Conservation (phyloP, 2,797 vertebrate species). For the Dendrocincla tyrannina region DNA sequence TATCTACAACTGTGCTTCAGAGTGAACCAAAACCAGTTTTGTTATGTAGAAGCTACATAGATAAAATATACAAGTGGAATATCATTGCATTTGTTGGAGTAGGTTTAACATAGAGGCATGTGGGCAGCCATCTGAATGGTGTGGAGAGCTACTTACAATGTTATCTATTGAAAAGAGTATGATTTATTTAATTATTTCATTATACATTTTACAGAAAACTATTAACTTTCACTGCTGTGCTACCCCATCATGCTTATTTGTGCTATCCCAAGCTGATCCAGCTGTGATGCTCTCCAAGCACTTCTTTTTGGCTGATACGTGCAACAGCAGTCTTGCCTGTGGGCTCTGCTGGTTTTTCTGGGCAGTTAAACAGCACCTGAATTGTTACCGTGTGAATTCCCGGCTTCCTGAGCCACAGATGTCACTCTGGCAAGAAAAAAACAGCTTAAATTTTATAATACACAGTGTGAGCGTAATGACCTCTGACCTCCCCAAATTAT, state of each 20-base stretch:
- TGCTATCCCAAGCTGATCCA: background rate
- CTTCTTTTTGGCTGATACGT: background rate
- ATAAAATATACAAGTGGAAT: background rate
- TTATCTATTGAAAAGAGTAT: background rate
- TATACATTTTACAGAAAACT: background rate
- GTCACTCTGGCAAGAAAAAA: background rate
- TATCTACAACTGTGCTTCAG: background rate
- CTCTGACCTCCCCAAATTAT: background rate
- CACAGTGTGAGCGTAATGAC: background rate
- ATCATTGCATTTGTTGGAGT: background rate
- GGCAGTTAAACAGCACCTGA: background rate
- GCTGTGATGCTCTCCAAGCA: background rate
- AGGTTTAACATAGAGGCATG: background rate
- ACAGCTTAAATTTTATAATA: background rate
- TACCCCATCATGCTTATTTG: background rate
- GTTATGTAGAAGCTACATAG: background rate
- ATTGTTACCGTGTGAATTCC: background rate
- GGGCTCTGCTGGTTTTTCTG: background rate
- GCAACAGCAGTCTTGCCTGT: background rate
- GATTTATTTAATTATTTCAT: background rate
- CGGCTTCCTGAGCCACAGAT: background rate
- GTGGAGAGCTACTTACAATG: background rate
- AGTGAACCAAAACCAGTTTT: background rate
- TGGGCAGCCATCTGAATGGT: background rate
- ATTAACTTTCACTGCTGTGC: background rate